Conservation (phyloP, 2,888 invertebrate genomes). For the Dendrolimus pini region DNA sequence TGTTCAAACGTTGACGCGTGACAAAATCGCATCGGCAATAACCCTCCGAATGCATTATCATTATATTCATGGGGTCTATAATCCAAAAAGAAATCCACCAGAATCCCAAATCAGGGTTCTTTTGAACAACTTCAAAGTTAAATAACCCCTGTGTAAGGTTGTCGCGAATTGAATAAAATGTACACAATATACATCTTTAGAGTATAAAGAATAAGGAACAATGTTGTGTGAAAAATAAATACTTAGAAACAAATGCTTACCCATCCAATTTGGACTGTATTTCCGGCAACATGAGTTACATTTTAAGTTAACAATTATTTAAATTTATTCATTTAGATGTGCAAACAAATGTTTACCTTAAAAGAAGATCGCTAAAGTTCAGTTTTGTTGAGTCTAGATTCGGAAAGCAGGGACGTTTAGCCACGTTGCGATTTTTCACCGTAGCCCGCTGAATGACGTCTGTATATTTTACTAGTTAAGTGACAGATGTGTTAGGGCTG, state of each 20-base stretch:
- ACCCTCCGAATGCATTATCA: conserved; percentile 62
- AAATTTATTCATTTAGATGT: conserved; percentile 57
- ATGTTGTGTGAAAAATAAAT: conserved; percentile 29
- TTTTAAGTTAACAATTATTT: conserved; percentile 76
- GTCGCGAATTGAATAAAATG: conserved; percentile 19
- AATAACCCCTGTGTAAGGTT: conserved; percentile 53
- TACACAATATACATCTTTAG: conserved; percentile 31
- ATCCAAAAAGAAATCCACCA: conserved; percentile 75
- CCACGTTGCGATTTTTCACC: conserved; percentile 65
- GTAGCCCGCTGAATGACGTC: conserved; percentile 62
- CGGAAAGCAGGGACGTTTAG: conserved; percentile 50
- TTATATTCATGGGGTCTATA: conserved; percentile 73
- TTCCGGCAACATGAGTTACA: conserved; percentile 75
- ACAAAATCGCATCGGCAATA: conserved; percentile 52
- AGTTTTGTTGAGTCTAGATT: conserved; percentile 14
- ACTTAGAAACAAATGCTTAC: conserved; percentile 63
- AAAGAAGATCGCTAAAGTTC: conserved; percentile 17
- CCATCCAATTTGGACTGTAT: conserved; percentile 74
- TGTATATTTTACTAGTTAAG: conserved; percentile 75
- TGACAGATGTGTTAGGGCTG: conserved; percentile 73
- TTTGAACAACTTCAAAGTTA: conserved; percentile 75
- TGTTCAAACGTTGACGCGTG: conserved; percentile 42
- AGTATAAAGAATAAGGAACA: conserved; percentile 27
- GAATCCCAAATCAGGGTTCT: conserved; percentile 70
- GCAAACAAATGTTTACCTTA: conserved; percentile 45